phyloP scores from a whole-genome alignment of 2,797 vertebrate species.

The Diglossa cyanea region DNA sequence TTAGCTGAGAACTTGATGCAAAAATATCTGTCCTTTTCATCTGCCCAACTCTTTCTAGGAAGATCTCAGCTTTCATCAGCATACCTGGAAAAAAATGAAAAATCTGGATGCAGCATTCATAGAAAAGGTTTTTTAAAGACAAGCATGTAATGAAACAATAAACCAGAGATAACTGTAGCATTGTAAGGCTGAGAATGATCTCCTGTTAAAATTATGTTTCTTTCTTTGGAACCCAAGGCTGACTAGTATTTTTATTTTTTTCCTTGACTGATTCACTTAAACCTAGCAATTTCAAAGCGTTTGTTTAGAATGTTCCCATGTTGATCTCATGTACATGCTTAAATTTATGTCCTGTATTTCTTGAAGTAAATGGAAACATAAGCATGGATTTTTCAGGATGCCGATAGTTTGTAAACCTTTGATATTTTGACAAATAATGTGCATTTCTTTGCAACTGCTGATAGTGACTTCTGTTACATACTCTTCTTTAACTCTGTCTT shows the following conservation, averaged over 20 bases:
- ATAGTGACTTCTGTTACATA: background rate
- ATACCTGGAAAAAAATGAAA: background rate
- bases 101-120: background rate
- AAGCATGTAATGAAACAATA: background rate
- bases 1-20: background rate
- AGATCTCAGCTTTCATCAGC: background rate
- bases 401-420: background rate
- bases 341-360: background rate
- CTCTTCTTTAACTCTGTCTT: background rate
- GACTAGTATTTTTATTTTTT: background rate
- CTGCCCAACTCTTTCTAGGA: background rate
- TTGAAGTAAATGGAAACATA: background rate
- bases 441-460: background rate
- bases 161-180: background rate
- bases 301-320: background rate
- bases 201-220: background rate
- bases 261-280: background rate
- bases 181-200: background rate
- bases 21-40: background rate
- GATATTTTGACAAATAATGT: background rate
- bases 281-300: background rate
- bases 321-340: background rate
- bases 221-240: background rate
- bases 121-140: background rate
- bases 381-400: background rate